Percentiles rank a stretch among this genome's conserved stretches.
Conservation (phyloP, 2,888 invertebrate species). For the Cephus runcator region DNA sequence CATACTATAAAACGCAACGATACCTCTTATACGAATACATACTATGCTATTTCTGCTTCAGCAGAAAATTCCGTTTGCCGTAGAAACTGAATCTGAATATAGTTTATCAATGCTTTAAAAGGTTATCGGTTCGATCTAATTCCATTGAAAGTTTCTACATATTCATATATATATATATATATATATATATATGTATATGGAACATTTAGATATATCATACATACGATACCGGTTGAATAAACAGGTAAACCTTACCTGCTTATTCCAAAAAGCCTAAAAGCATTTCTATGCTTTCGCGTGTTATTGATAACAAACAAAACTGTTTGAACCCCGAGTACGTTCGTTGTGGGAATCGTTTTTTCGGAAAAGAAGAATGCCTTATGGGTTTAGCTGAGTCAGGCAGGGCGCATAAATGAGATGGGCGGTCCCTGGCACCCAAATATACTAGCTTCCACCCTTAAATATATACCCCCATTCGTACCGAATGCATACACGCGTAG, state of each 20-base stretch:
- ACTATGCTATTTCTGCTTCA: background rate
- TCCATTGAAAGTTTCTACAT: background rate
- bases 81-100: background rate
- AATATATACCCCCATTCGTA: constrained; percentile 39
- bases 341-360: constrained; percentile 47
- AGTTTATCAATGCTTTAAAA: background rate
- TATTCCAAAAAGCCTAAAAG: background rate
- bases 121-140: background rate
- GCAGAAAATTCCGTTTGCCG: background rate
- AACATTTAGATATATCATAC: background rate
- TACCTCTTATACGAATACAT: background rate
- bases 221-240: background rate
- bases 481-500: constrained; percentile 28
- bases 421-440: constrained; percentile 55
- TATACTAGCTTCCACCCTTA: constrained; percentile 56
- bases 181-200: background rate
- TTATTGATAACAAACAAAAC: background rate
- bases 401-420: constrained; percentile 59
- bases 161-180: background rate
- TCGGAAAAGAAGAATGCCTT: constrained; percentile 22
- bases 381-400: constrained; percentile 50
- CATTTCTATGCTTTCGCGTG: background rate
- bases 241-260: background rate
- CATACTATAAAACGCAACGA: background rate
- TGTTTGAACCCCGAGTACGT: background rate